Percentiles rank a stretch among this genome's conserved stretches.
Conservation (phyloP, 2,797 vertebrate species). For the Toxotes lorentzi region DNA sequence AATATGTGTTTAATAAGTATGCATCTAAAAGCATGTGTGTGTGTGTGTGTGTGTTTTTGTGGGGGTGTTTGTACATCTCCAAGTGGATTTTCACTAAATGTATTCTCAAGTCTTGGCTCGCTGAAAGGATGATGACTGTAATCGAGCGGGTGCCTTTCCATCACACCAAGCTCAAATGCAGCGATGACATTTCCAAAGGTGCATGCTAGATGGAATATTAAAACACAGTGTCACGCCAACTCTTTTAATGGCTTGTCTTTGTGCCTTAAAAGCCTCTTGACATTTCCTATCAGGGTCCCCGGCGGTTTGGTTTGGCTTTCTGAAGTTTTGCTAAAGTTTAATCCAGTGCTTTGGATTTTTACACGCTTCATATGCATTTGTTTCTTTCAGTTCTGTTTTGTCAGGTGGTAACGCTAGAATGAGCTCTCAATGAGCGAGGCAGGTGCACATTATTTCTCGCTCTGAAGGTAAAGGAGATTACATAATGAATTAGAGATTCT, state of each 20-base stretch:
- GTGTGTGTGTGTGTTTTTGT: neutral
- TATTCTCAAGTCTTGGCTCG: slow-evolving; percentile 43
- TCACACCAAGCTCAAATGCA: slow-evolving; percentile 62
- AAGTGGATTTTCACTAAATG: slow-evolving; percentile 53
- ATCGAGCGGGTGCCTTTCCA: slow-evolving; percentile 68
- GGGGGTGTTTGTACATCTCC: slow-evolving; percentile 20
- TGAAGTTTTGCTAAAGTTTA: slow-evolving; percentile 59
- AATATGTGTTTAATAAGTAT: slow-evolving; percentile 43
- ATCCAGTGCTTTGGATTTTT: slow-evolving; percentile 44
- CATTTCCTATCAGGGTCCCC: slow-evolving; percentile 64
- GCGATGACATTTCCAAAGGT: slow-evolving; percentile 76
- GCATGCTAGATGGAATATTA: slow-evolving; percentile 70
- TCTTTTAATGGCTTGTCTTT: slow-evolving; percentile 76
- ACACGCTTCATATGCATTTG: slow-evolving; percentile 15
- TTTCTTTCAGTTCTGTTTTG: slow-evolving; percentile 23
- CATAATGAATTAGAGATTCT: slow-evolving; percentile 13
- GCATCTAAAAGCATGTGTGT: neutral
- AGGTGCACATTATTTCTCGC: neutral
- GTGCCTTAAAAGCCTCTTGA: slow-evolving; percentile 72
- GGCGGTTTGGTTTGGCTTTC: slow-evolving; percentile 54
- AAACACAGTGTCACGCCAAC: slow-evolving; percentile 69
- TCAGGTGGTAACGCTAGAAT: neutral
- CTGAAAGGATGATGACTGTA: slow-evolving; percentile 76
- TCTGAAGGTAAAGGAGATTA: slow-evolving; percentile 22
- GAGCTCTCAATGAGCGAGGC: slow-evolving; percentile 15